These are phyloP conservation scores for Phenganax marumi DNA, from an alignment of 92 coral and sea anemone genomes.

Conservation along the genomic window DNA sequence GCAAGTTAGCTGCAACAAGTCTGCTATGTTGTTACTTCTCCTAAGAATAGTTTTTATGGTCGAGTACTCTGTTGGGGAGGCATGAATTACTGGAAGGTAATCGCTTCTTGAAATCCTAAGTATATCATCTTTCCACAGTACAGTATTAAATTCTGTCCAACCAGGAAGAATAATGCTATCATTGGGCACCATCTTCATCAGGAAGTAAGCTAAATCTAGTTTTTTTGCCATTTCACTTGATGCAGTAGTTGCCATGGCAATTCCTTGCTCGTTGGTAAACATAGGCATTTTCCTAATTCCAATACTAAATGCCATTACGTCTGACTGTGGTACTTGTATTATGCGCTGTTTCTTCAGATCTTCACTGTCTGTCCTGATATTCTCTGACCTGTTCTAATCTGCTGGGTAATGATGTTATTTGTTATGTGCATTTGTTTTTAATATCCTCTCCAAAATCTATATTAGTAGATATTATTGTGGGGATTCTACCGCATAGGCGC, in stretches of 20 bases:
- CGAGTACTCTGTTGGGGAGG: constrained; percentile 41
- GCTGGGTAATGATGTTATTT: constrained; percentile 42
- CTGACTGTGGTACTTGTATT: constrained; percentile 25
- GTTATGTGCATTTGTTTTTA: constrained; percentile 45
- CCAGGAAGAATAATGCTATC: constrained; percentile 31
- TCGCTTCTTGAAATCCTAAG: constrained; percentile 32
- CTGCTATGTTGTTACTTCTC: constrained; percentile 22
- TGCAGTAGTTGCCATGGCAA: not conserved
- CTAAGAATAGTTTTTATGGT: constrained; percentile 29
- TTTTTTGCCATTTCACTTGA: constrained; percentile 23
- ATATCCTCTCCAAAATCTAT: constrained; percentile 50
- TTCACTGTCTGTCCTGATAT: not conserved
- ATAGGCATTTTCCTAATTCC: constrained; percentile 39
- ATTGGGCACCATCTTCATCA: constrained; percentile 17
- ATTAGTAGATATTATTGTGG: constrained; percentile 39
- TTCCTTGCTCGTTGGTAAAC: constrained; percentile 4
- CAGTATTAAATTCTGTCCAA: constrained; percentile 38
- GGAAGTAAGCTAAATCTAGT: constrained; percentile 41
- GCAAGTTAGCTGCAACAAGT: constrained; percentile 15
- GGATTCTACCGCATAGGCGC: no score
- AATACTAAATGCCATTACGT: constrained; percentile 37
- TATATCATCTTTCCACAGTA: constrained; percentile 1
- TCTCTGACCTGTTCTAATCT: constrained; percentile 2
- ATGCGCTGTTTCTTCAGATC: constrained; percentile 37
- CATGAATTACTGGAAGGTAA: constrained; percentile 43